Conservation (phyloP, 2,797 vertebrate species). For the Danio jaintianensis region DNA sequence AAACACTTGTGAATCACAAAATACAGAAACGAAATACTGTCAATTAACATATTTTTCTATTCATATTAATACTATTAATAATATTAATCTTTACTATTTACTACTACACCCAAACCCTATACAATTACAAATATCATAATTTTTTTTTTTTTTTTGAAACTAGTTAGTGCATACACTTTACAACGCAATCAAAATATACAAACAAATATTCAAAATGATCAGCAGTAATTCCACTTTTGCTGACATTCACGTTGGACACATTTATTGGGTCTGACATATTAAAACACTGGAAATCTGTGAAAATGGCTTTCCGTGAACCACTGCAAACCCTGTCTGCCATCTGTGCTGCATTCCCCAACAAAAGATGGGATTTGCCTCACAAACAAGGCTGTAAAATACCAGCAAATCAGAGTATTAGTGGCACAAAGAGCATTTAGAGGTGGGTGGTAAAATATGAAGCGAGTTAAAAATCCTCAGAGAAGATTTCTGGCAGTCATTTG, state of each 20-base stretch:
- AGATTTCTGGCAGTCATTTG: constrained; percentile 24
- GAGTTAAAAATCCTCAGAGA: constrained; percentile 6
- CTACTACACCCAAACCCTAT: too few species aligned
- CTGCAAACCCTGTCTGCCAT: background rate
- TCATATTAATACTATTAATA: too few species aligned
- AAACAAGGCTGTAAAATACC: constrained; percentile 23
- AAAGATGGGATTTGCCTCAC: constrained; percentile 17
- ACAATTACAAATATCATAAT: too few species aligned
- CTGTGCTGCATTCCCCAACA: constrained; percentile 30
- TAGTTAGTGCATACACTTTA: too few species aligned
- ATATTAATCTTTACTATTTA: too few species aligned
- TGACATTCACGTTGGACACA: background rate
- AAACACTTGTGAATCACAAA: too few species aligned
- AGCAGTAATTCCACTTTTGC: background rate
- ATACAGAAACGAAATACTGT: too few species aligned
- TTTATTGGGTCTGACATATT: background rate
- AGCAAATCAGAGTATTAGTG: constrained; percentile 17
- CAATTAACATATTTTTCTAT: too few species aligned
- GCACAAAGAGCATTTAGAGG: constrained; percentile 20
- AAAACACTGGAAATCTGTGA: background rate
- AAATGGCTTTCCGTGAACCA: background rate
- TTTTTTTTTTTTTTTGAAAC: too few species aligned
- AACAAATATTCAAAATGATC: too few species aligned
- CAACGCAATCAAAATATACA: too few species aligned
- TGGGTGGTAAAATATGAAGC: background rate